Conservation (phyloP, 2,888 invertebrate species). For the Plutella xylostella region DNA sequence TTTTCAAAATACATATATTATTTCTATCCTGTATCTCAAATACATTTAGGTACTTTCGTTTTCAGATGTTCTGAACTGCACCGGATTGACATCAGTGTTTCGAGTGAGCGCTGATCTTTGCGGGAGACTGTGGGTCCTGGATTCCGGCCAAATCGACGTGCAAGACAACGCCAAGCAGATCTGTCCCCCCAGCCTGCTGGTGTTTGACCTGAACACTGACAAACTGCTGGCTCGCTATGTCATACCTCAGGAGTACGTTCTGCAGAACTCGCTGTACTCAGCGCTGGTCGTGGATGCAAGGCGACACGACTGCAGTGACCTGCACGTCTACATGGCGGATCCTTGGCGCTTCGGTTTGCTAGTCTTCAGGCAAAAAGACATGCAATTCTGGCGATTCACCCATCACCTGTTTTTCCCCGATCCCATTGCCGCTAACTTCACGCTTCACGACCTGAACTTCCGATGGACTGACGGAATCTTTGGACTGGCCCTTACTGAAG, state of each 20-base stretch:
- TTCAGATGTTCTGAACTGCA: conserved; percentile 64
- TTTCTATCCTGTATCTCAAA: too few species aligned
- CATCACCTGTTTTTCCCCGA: conserved; percentile 79
- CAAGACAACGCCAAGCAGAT: conserved; percentile 73
- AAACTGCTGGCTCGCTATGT: conserved; percentile 70
- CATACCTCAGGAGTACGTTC: conserved; percentile 74
- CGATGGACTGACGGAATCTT: conserved; percentile 88
- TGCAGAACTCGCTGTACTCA: conserved; percentile 75
- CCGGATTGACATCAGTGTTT: conserved; percentile 81
- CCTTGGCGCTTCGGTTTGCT: conserved; percentile 76
- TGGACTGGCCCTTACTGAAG: conserved; percentile 77
- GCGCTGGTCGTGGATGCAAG: conserved; percentile 76
- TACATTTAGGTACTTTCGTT: conserved; percentile 11
- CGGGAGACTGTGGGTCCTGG: conserved; percentile 82
- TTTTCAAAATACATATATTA: too few species aligned
- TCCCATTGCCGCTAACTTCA: conserved; percentile 79
- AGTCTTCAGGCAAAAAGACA: conserved; percentile 71
- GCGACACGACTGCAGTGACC: conserved; percentile 69
- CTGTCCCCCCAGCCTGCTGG: conserved; percentile 79
- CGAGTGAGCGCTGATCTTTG: conserved; percentile 80
- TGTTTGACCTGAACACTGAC: conserved; percentile 79
- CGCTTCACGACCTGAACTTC: conserved; percentile 79
- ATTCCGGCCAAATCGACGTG: conserved; percentile 81
- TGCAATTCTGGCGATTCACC: conserved; percentile 73
- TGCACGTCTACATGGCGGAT: conserved; percentile 76